These are phyloP conservation scores for Drosophila orena DNA, from an alignment of 1,140 invertebrate species.

Conservation along the genomic window DNA sequence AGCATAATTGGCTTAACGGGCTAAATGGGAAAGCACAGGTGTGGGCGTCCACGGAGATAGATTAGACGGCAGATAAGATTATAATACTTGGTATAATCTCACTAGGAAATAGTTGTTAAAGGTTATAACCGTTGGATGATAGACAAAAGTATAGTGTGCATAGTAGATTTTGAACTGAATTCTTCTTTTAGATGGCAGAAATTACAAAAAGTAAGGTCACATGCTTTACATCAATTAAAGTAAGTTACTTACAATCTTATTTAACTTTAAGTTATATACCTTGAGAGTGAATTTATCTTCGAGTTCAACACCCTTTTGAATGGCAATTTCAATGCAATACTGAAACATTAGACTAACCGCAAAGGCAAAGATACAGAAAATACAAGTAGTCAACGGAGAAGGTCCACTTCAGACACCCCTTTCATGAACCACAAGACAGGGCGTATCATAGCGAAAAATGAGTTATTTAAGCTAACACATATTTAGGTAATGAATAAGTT, in stretches of 20 bases:
- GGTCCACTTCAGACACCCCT: not conserved
- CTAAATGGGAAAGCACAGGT: conserved; percentile 29
- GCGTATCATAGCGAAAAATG: not conserved
- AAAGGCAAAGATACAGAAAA: not conserved
- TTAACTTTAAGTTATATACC: not conserved
- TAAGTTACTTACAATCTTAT: no score
- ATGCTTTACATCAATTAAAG: no score
- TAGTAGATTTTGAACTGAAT: no score
- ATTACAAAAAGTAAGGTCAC: no score
- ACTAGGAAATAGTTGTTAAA: not conserved
- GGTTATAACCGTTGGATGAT: not conserved
- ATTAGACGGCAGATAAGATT: not conserved
- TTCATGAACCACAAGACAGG: conserved; percentile 7
- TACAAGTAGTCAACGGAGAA: not conserved
- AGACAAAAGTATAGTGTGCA: not conserved
- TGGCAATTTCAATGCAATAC: not conserved
- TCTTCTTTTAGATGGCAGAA: no score
- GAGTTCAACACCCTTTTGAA: not conserved
- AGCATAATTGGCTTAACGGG: conserved; percentile 63
- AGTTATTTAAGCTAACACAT: no score
- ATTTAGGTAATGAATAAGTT: no score
- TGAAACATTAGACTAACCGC: conserved; percentile 15
- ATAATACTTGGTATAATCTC: not conserved
- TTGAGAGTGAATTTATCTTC: not conserved
- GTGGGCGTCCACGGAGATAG: conserved; percentile 5